phyloP scores from a whole-genome alignment of 2,888 invertebrate genomes.

The Drosophila koepferae region DNA sequence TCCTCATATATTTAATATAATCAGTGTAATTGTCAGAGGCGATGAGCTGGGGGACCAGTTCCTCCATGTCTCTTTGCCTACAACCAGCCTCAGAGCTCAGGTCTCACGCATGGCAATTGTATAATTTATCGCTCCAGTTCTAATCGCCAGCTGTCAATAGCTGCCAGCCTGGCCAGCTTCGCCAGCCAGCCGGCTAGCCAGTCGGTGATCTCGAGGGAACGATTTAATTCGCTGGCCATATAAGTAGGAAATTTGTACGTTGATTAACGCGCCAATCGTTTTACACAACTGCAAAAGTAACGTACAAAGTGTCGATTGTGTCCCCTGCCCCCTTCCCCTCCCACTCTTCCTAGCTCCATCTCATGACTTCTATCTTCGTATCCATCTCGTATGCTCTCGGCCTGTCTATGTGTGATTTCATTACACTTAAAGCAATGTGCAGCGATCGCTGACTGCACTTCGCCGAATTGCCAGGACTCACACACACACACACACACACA shows the following conservation, averaged over 20 bases:
- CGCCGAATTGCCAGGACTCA: constrained; percentile 62
- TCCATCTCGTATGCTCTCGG: constrained; percentile 25
- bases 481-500: constrained; percentile 23
- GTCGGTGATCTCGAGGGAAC: constrained; percentile 82
- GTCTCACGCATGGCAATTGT: constrained; percentile 81
- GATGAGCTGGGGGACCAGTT: constrained; percentile 71
- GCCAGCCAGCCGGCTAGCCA: constrained; percentile 18
- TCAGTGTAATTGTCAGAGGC: constrained; percentile 79
- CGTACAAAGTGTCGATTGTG: constrained; percentile 68
- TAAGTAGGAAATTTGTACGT: constrained; percentile 82
- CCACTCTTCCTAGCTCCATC: background rate
- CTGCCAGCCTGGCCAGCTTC: constrained; percentile 23
- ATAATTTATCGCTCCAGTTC: constrained; percentile 82
- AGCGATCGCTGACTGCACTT: constrained; percentile 44
- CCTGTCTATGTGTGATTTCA: constrained; percentile 74
- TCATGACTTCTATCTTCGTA: background rate
- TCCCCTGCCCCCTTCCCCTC: constrained; percentile 1
- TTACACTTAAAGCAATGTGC: constrained; percentile 70
- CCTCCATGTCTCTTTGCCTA: constrained; percentile 19
- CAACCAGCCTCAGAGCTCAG: constrained; percentile 30
- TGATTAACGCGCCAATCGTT: constrained; percentile 83
- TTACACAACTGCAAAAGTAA: constrained; percentile 66
- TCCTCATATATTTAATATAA: constrained; percentile 77
- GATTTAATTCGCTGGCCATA: constrained; percentile 83
- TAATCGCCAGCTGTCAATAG: constrained; percentile 81